Evolutionary conservation across 2,888 invertebrate genomes (phyloP), one percentile per base, ranked within the genome.

Genomic region (Encarsia formosa): DNA sequence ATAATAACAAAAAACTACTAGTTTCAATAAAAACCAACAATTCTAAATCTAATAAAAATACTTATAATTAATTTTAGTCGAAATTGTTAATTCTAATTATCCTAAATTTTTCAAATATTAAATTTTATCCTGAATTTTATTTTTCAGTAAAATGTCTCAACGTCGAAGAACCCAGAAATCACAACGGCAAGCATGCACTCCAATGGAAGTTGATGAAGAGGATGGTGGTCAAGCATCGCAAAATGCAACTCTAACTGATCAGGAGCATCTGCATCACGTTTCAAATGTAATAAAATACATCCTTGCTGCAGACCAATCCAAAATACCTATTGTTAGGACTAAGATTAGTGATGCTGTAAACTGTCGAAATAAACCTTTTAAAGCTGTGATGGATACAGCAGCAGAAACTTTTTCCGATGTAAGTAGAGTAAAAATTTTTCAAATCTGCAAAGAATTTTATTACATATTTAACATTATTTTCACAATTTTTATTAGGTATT

Each of bases 401-500:
- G 52, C 57, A 24, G 11, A 5, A 4, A 42, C 54, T 9, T 53
- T 71, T n/a, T 48, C 46, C 5, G 41, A 65, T 59, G 70, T 69
- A 61, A 35, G 19, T 19, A 34, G 6, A 50, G 24, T 40, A 5
- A 15, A 42, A 6, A 22, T n/a, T 13, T 24, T 31, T 42, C 32
- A 31, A 24, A 23, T 49, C 35, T 40, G 11, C 11, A 11, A 20
- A 26, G 26, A 23, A 13, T 24, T 41, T 44, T 37, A 15, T n/a
- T 29, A 6, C 22, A 24, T 48, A 26, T 16, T 6, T 24, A 13
- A 42, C 23, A 37, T 34, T 38, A 32, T 60, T 64, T 41, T 66
- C 49, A 56, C 22, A n/a, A n/a, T 41, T 2, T 8, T 43, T 2
- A 22, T 38, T 60, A 81, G 80, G 66, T 79, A 0, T 81, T 80